Evolutionary conservation across 2,888 invertebrate genomes (phyloP).

Genomic region (Xestia ashworthii): DNA sequence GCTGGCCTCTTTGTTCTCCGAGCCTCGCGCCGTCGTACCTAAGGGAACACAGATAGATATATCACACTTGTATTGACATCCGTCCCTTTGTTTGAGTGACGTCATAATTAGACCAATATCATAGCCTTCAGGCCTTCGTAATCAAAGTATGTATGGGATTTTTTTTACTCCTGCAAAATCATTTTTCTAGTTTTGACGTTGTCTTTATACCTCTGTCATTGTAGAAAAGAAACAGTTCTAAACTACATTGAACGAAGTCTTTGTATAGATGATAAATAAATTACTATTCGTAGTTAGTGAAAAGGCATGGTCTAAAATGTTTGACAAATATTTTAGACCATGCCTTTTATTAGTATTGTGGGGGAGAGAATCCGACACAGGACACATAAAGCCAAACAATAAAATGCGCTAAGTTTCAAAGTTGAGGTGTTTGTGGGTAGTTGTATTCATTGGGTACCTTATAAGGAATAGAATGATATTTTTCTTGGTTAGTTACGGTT

Average conservation of each 20-base stretch:
- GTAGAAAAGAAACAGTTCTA: neutral
- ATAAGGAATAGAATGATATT: neutral
- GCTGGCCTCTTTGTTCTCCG: constrained; percentile 76
- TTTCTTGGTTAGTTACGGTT: neutral
- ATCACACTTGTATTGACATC: neutral
- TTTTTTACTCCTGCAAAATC: neutral
- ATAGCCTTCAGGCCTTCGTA: no score
- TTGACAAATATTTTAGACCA: neutral
- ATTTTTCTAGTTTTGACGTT: neutral
- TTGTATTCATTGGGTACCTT: neutral
- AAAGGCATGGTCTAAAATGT: no score
- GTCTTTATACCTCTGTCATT: neutral
- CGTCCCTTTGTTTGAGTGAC: constrained; percentile 4
- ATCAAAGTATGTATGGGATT: neutral
- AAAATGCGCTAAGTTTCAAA: neutral
- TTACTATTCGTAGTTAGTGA: neutral
- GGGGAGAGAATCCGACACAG: neutral
- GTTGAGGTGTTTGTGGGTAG: neutral
- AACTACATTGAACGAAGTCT: neutral
- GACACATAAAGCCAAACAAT: constrained; percentile 16
- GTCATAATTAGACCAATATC: neutral
- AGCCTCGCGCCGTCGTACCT: constrained; percentile 77
- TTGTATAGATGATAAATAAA: neutral
- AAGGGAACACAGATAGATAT: constrained; percentile 12
- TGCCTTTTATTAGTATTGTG: constrained; percentile 1